Conservation (phyloP, 2,888 invertebrate genomes). For the Pristionchus fissidentatus region DNA sequence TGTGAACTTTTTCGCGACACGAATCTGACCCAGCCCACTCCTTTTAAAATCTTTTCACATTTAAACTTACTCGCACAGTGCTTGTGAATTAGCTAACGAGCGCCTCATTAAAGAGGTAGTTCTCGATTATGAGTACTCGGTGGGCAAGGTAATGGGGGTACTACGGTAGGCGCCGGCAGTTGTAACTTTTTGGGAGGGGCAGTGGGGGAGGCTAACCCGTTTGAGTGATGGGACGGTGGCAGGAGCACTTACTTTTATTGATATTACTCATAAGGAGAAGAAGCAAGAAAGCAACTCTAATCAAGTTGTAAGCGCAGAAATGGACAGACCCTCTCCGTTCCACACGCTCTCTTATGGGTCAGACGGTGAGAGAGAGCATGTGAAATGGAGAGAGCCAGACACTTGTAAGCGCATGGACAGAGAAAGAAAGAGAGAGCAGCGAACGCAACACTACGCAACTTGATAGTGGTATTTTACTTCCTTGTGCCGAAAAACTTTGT, state of each 20-base stretch:
- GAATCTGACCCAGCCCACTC: no score
- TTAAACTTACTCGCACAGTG: no score
- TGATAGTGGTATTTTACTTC: constrained; percentile 15
- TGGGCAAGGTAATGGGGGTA: neutral
- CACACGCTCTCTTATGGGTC: no score
- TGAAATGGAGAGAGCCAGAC: no score
- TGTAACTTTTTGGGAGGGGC: no score
- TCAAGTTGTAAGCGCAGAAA: constrained; percentile 36
- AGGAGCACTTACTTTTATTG: neutral
- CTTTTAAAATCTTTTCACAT: no score
- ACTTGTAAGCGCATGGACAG: no score
- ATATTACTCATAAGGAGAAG: constrained; percentile 1
- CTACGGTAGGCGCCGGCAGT: neutral
- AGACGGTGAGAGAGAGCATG: neutral
- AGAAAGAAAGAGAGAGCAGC: neutral
- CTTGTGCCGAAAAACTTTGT: neutral
- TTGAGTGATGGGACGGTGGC: no score
- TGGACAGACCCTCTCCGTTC: no score
- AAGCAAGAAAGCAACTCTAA: constrained; percentile 26
- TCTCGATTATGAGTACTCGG: constrained; percentile 6
- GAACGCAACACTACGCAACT: constrained; percentile 3
- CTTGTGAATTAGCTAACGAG: neutral
- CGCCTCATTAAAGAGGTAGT: no score
- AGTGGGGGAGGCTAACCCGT: constrained; percentile 15
- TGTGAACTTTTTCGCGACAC: no score